Percentiles rank a stretch among this genome's conserved stretches.
phyloP scores from a whole-genome alignment of 2,797 vertebrate genomes.

The Gymnothorax javanicus region DNA sequence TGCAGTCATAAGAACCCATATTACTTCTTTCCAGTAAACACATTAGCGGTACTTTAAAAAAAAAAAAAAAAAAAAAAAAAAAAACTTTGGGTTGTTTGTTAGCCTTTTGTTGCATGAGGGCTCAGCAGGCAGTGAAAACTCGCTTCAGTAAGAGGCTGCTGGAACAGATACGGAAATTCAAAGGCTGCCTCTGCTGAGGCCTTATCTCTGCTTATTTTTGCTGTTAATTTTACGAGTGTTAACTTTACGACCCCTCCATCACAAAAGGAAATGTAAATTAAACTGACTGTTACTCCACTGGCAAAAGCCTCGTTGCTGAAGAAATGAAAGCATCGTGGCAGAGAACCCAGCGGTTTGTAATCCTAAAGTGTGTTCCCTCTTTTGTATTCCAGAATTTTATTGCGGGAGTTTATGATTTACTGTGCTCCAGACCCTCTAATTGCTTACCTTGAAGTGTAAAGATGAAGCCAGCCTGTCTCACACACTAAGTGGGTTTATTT shows the following conservation, averaged over 20 bases:
- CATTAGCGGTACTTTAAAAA: conserved; percentile 44
- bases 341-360: conserved; percentile 52
- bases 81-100: conserved; percentile 45
- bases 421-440: conserved; percentile 45
- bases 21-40: conserved; percentile 41
- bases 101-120: conserved; percentile 42
- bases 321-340: conserved; percentile 50
- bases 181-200: conserved; percentile 38
- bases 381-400: conserved; percentile 33
- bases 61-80: conserved; percentile 14
- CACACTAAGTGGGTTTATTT: conserved; percentile 50
- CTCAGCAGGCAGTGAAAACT: conserved; percentile 54
- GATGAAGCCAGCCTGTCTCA: conserved; percentile 1
- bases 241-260: conserved; percentile 48
- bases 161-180: conserved; percentile 51
- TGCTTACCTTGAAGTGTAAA: conserved; percentile 36
- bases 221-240: conserved; percentile 61
- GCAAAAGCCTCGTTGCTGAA: conserved; percentile 44
- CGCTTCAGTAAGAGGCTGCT: conserved; percentile 51
- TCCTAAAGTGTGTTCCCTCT: conserved; percentile 40
- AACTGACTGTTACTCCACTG: conserved; percentile 47
- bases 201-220: conserved; percentile 42
- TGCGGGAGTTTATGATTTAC: conserved; percentile 46
- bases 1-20: conserved; percentile 45
- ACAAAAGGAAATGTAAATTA: conserved; percentile 55